Evolutionary conservation across 2,113 vertebrate genomes (phyloP).

Genomic region (Stomatorhinus ivindoensis): DNA sequence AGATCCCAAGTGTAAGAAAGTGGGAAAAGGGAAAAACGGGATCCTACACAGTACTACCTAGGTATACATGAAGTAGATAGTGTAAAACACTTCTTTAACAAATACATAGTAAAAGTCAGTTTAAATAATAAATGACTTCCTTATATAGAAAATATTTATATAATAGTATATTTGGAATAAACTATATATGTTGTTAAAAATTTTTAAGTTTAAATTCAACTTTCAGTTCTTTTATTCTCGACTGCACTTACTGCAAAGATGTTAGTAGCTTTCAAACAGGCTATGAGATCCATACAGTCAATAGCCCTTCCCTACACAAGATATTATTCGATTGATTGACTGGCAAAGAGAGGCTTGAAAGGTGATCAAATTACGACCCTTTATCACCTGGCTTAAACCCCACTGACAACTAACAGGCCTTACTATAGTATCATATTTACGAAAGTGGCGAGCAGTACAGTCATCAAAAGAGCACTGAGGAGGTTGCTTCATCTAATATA

Average conservation of each 20-base stretch:
- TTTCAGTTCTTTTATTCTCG: not conserved
- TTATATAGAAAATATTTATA: not conserved
- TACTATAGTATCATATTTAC: not conserved
- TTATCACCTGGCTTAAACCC: not conserved
- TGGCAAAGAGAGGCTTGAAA: not conserved
- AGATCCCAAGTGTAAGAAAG: not conserved
- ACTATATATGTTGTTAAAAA: not conserved
- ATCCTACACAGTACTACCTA: not conserved
- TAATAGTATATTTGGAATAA: not conserved
- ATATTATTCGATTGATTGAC: not conserved
- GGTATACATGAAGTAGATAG: not conserved
- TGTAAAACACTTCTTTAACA: not conserved
- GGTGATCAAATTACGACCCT: not conserved
- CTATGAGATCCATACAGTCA: not conserved
- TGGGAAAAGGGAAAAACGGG: not conserved
- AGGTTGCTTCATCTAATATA: not conserved
- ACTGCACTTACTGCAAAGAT: not conserved
- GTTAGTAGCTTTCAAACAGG: not conserved
- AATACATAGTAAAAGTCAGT: not conserved
- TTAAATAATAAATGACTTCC: not conserved
- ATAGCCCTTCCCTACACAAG: not conserved
- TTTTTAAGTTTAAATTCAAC: not conserved
- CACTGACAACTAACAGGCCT: not conserved
- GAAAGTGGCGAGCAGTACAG: not conserved
- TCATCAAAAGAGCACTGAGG: not conserved